Evolutionary conservation across 1,140 invertebrate species (phyloP).

Genomic region (Diuraphis noxia): DNA sequence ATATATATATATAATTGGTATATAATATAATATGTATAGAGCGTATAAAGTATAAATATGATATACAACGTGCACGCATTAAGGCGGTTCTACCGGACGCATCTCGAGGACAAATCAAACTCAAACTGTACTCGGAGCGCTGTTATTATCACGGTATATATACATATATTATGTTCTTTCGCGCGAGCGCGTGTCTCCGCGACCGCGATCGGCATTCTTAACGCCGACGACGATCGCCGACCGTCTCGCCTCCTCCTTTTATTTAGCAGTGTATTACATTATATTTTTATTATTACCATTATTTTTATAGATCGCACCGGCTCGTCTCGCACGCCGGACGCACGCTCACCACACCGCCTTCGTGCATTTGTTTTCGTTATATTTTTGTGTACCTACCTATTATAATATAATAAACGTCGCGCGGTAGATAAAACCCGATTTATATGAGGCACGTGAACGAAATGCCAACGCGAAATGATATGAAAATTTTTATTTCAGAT

Average conservation of each 20-base stretch:
- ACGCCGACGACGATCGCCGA: neutral
- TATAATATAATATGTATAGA: too few relatives aligned
- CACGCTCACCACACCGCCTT: neutral
- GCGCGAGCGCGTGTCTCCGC: neutral
- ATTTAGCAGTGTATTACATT: neutral
- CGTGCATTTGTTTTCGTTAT: neutral
- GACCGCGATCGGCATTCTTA: conserved; percentile 12
- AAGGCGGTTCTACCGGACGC: neutral
- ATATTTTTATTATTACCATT: neutral
- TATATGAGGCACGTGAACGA: conserved; percentile 35
- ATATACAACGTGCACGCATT: conserved; percentile 2
- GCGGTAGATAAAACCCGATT: conserved; percentile 21
- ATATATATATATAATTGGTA: too few relatives aligned
- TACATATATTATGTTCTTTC: neutral
- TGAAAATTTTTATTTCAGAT: neutral
- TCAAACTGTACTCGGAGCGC: neutral
- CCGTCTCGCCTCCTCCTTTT: neutral
- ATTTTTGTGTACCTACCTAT: neutral
- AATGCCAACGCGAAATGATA: conserved; percentile 12
- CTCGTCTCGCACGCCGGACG: conserved; percentile 25
- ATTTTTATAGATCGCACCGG: neutral
- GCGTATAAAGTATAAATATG: neutral
- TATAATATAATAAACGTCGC: neutral
- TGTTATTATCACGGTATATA: neutral
- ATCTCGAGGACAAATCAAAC: neutral